phyloP scores from a whole-genome alignment of 2,888 invertebrate species.

The Agriotes lineatus region DNA sequence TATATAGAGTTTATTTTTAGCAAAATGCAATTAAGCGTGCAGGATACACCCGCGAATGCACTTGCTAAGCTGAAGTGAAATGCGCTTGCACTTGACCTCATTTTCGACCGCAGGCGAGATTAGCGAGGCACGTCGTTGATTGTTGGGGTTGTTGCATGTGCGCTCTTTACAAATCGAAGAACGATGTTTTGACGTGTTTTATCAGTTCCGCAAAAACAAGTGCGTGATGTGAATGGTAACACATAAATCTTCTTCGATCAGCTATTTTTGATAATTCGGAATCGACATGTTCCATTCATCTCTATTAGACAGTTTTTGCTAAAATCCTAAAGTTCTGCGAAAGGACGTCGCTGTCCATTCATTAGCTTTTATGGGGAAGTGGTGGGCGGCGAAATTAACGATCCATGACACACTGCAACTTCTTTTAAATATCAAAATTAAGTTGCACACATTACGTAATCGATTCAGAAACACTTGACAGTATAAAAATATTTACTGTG shows the following conservation, averaged over 20 bases:
- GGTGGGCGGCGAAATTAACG: too few species aligned
- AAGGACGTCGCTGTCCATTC: too few species aligned
- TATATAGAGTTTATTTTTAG: slow-evolving; percentile 31
- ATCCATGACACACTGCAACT: too few species aligned
- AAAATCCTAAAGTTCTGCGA: too few species aligned
- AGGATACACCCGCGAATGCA: slow-evolving; percentile 22
- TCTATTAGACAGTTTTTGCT: not conserved
- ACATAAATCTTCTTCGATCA: slow-evolving; percentile 1
- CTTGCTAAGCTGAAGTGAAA: slow-evolving; percentile 20
- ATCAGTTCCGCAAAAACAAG: slow-evolving; percentile 5
- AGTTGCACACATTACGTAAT: too few species aligned
- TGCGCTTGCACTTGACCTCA: slow-evolving; percentile 30
- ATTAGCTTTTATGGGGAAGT: too few species aligned
- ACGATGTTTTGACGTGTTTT: slow-evolving; percentile 8
- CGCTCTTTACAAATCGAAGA: slow-evolving; percentile 15
- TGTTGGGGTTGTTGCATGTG: slow-evolving; percentile 24
- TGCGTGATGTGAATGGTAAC: slow-evolving; percentile 9
- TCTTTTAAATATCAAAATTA: too few species aligned
- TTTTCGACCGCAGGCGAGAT: slow-evolving; percentile 12
- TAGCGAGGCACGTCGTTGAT: slow-evolving; percentile 20
- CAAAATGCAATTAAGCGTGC: slow-evolving; percentile 28
- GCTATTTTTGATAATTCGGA: not conserved
- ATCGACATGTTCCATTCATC: not conserved
- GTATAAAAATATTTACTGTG: too few species aligned
- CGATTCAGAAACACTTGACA: too few species aligned